phyloP scores from a whole-genome alignment of 37 sponge, comb jelly and placozoan genomes.

The Lycopodina hypogea region DNA sequence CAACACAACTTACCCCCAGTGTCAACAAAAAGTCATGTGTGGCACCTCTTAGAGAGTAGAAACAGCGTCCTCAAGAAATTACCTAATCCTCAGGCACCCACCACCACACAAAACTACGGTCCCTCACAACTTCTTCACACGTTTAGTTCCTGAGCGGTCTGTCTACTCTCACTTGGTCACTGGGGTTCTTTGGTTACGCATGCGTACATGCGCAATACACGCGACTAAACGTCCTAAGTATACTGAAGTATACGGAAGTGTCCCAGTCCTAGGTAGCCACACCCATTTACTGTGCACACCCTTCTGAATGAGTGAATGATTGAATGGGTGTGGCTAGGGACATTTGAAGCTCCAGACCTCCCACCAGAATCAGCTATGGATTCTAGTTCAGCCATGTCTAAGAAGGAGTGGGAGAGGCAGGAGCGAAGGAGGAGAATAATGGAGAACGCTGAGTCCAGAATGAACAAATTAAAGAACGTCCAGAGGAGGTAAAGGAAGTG shows the following conservation, averaged over 20 bases:
- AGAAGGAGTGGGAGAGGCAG: background rate
- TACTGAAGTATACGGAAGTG: background rate
- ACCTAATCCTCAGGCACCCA: too few relatives aligned
- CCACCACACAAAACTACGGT: too few relatives aligned
- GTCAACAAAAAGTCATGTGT: background rate
- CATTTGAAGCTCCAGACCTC: too few relatives aligned
- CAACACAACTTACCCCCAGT: background rate
- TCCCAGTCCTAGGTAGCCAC: background rate
- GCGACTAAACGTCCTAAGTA: background rate
- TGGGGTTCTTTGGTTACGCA: conserved; percentile 13
- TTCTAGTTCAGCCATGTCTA: background rate
- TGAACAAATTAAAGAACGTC: conserved; percentile 28
- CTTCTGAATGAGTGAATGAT: too few relatives aligned
- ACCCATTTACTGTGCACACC: too few relatives aligned
- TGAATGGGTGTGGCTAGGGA: too few relatives aligned
- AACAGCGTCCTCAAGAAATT: background rate
- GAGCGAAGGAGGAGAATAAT: conserved; percentile 31
- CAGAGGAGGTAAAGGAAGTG: conserved; percentile 4
- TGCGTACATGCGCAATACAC: conserved; percentile 3
- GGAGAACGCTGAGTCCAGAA: conserved; percentile 37
- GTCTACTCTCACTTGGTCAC: too few relatives aligned
- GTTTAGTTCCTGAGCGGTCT: too few relatives aligned
- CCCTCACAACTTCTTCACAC: too few relatives aligned
- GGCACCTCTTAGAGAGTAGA: background rate
- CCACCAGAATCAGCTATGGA: too few relatives aligned